Evolutionary conservation across 2,113 vertebrate species (phyloP).

Genomic region (Bambusicola thoracicus): DNA sequence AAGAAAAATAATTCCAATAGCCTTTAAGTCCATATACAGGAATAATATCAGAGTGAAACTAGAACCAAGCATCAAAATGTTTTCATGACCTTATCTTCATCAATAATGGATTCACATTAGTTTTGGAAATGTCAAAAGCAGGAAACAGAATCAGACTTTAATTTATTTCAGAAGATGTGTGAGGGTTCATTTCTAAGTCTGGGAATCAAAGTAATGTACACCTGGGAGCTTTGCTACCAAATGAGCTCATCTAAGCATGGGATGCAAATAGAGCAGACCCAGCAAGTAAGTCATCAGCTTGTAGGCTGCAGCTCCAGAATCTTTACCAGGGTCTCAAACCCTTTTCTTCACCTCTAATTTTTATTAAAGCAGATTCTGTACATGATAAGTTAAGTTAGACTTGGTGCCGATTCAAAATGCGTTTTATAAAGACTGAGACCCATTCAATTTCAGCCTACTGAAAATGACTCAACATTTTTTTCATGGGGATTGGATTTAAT

Average conservation of each 20-base stretch:
- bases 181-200: slow-evolving; percentile 21
- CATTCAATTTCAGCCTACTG: slow-evolving; percentile 28
- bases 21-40: background rate
- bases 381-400: background rate
- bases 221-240: slow-evolving; percentile 32
- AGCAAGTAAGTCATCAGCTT: background rate
- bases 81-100: background rate
- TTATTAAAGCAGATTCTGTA: slow-evolving; percentile 13
- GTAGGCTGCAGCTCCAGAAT: background rate
- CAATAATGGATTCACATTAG: slow-evolving; percentile 4
- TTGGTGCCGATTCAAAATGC: background rate
- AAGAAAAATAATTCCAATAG: background rate
- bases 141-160: background rate
- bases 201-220: slow-evolving; percentile 34
- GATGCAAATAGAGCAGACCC: slow-evolving; percentile 23
- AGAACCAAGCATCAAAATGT: background rate
- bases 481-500: slow-evolving; percentile 48
- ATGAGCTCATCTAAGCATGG: slow-evolving; percentile 34
- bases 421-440: slow-evolving; percentile 20
- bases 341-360: background rate
- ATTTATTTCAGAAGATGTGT: background rate
- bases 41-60: background rate
- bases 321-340: background rate
- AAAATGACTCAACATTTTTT: slow-evolving; percentile 60
- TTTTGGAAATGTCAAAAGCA: background rate